Percentiles rank a stretch among this genome's conserved stretches.
Evolutionary conservation across 1,140 invertebrate genomes (phyloP).

Genomic region (Trissolcus basalis): DNA sequence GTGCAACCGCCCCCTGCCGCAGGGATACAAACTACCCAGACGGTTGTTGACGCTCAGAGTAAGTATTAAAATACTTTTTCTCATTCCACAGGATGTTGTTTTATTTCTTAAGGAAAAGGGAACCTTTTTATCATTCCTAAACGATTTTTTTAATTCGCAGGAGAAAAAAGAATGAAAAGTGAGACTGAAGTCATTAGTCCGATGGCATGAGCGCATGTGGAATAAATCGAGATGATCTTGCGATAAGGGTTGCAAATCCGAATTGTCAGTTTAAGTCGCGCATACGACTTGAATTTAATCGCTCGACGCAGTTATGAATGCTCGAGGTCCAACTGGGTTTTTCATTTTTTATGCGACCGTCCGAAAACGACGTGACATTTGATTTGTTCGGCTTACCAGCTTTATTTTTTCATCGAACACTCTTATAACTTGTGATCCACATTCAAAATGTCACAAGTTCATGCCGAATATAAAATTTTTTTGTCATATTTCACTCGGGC

Average conservation of each 20-base stretch:
- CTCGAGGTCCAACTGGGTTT: background rate
- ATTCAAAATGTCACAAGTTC: too few relatives aligned
- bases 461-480: too few relatives aligned
- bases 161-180: too few relatives aligned
- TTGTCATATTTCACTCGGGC: too few relatives aligned
- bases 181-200: conserved; percentile 14
- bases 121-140: too few relatives aligned
- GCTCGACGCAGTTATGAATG: conserved; percentile 10
- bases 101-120: too few relatives aligned
- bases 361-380: conserved; percentile 18
- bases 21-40: conserved; percentile 65
- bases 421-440: conserved; percentile 18
- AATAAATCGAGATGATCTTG: conserved; percentile 29
- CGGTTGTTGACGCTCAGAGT: conserved; percentile 75
- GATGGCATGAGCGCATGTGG: background rate
- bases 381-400: conserved; percentile 2
- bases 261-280: conserved; percentile 32
- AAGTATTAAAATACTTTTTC: conserved; percentile 66
- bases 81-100: too few relatives aligned
- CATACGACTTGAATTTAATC: conserved; percentile 28
- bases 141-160: conserved; percentile 10
- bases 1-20: conserved; percentile 76
- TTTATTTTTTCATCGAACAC: too few relatives aligned
- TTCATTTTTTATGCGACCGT: conserved; percentile 19
- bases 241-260: conserved; percentile 24